phyloP scores from a whole-genome alignment of 2,888 invertebrate species.

The Pseudococcus jackbeardsleyi region DNA sequence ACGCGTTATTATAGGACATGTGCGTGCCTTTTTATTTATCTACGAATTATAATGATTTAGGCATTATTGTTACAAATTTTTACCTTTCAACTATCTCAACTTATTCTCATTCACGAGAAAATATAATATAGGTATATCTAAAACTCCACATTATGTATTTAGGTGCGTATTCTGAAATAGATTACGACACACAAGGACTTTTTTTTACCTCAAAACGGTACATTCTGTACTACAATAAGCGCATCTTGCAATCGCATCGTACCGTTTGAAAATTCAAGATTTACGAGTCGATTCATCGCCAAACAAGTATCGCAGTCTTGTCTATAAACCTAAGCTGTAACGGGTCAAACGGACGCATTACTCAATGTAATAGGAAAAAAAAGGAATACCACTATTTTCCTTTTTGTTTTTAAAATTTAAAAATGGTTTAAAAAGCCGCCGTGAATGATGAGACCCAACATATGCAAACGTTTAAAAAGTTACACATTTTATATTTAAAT shows the following conservation, averaged over 20 bases:
- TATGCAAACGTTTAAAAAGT: background rate
- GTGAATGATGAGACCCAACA: background rate
- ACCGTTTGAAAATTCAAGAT: constrained; percentile 14
- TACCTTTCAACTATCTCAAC: too few species aligned
- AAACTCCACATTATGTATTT: background rate
- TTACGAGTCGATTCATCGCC: constrained; percentile 29
- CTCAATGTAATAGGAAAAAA: constrained; percentile 1
- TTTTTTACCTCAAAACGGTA: constrained; percentile 6
- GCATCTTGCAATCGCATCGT: background rate
- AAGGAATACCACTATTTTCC: background rate
- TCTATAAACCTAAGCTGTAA: background rate
- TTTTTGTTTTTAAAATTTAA: background rate
- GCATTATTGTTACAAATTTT: background rate
- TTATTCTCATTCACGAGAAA: too few species aligned
- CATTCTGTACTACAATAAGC: background rate
- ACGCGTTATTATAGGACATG: constrained; percentile 1
- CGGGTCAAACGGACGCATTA: background rate
- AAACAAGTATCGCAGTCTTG: constrained; percentile 9
- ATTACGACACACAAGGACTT: background rate
- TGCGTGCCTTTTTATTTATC: background rate
- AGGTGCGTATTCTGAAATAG: background rate
- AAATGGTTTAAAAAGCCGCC: background rate
- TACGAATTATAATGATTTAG: background rate
- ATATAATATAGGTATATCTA: too few species aligned
- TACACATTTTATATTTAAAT: background rate